A percentile compares a stretch with the other conserved stretches of the same genome.
Conservation (phyloP, 2,797 vertebrate species). For the Epinephelus awoara region DNA sequence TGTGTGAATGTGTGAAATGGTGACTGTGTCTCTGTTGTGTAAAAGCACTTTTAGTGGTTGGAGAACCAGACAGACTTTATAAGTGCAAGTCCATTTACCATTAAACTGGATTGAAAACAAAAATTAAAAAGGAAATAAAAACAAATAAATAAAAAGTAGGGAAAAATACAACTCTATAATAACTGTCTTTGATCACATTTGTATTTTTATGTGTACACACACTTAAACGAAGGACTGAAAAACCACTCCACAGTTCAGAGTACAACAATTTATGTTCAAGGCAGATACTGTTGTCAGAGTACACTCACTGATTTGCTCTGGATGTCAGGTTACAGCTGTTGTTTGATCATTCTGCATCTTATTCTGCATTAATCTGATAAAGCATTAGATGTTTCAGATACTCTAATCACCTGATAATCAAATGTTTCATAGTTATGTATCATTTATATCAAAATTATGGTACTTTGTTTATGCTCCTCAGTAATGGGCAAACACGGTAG, state of each 20-base stretch:
- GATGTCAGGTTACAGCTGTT: constrained; percentile 12
- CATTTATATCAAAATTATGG: background rate
- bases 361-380: background rate
- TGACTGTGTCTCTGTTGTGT: no score
- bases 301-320: background rate
- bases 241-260: background rate
- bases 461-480: background rate
- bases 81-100: no score
- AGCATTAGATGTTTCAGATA: background rate
- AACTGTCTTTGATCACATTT: background rate
- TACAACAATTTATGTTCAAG: background rate
- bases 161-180: no score
- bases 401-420: background rate
- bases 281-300: background rate
- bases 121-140: no score
- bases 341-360: background rate
- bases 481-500: background rate
- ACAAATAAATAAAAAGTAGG: no score
- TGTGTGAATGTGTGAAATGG: no score
- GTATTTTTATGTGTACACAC: background rate
- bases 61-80: no score
- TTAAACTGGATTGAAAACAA: no score
- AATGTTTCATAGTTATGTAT: background rate
- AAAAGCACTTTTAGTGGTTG: no score
- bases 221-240: background rate